phyloP scores from a whole-genome alignment of 2,888 invertebrate genomes.

The Drosophila neutralis region DNA sequence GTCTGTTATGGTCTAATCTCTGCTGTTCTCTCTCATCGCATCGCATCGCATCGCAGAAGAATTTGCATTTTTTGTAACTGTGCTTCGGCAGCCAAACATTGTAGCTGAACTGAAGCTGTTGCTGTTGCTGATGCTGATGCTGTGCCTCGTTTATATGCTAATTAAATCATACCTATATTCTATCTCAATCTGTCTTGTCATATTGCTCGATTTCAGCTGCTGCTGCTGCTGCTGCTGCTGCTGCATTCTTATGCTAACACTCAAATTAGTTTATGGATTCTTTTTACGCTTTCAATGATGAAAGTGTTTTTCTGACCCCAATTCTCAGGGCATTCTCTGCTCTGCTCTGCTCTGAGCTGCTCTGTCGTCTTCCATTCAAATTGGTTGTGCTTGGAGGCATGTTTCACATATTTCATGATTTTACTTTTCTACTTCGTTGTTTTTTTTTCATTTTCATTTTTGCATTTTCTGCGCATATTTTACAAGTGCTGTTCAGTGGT shows the following conservation, averaged over 20 bases:
- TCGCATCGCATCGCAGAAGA: constrained; percentile 6
- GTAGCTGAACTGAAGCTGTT: constrained; percentile 2
- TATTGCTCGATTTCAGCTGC: constrained; percentile 56
- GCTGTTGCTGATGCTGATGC: constrained; percentile 8
- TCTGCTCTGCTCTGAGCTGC: neutral
- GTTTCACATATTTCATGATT: constrained; percentile 81
- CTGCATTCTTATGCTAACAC: constrained; percentile 65
- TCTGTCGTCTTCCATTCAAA: constrained; percentile 45
- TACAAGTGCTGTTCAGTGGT: constrained; percentile 54
- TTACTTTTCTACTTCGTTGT: constrained; percentile 57
- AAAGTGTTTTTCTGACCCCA: constrained; percentile 79
- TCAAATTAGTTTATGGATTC: constrained; percentile 58
- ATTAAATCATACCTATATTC: constrained; percentile 63
- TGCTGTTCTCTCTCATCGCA: constrained; percentile 41
- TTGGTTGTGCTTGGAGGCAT: constrained; percentile 51
- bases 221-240: constrained; percentile 35
- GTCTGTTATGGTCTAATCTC: constrained; percentile 42
- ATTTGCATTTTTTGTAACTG: constrained; percentile 73
- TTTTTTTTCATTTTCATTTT: constrained; percentile 45
- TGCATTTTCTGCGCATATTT: constrained; percentile 63
- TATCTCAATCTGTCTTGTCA: constrained; percentile 68
- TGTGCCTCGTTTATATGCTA: constrained; percentile 68
- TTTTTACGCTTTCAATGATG: constrained; percentile 55
- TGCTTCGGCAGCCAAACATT: constrained; percentile 17
- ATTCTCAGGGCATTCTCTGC: constrained; percentile 41